phyloP scores from a whole-genome alignment of 1,140 invertebrate species.

The Ridgeia piscesae region DNA sequence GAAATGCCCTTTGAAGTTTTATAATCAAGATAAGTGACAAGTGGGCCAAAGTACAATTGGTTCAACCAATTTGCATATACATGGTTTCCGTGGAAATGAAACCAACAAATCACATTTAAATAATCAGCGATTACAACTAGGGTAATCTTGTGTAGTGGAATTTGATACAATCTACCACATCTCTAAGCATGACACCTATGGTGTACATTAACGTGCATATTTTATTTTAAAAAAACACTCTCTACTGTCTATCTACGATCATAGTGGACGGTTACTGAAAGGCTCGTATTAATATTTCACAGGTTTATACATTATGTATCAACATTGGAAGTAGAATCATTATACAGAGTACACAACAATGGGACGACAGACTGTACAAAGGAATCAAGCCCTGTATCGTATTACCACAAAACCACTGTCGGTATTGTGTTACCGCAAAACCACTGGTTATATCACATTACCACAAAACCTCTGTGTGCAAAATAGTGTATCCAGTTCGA shows the following conservation, averaged over 20 bases:
- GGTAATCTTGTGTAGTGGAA: background rate
- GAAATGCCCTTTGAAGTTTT: too few species aligned
- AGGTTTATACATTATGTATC: background rate
- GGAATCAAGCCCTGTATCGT: background rate
- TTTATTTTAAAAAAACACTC: too few species aligned
- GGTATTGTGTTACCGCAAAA: background rate
- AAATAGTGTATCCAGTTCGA: too few species aligned
- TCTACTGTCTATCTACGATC: background rate
- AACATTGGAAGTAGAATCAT: background rate
- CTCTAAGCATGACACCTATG: background rate
- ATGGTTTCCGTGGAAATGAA: too few species aligned
- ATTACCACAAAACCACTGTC: background rate
- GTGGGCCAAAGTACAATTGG: too few species aligned
- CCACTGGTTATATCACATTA: background rate
- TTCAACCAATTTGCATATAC: too few species aligned
- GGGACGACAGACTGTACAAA: background rate
- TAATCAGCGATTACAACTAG: background rate
- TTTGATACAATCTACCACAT: background rate
- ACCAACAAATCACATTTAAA: background rate
- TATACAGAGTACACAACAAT: background rate
- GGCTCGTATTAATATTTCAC: background rate
- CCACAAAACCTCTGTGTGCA: too few species aligned
- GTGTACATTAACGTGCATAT: too few species aligned
- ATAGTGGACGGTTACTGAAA: conserved; percentile 1
- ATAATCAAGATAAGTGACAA: too few species aligned